phyloP scores from a whole-genome alignment of 2,888 invertebrate genomes.

The Tineola bisselliella region DNA sequence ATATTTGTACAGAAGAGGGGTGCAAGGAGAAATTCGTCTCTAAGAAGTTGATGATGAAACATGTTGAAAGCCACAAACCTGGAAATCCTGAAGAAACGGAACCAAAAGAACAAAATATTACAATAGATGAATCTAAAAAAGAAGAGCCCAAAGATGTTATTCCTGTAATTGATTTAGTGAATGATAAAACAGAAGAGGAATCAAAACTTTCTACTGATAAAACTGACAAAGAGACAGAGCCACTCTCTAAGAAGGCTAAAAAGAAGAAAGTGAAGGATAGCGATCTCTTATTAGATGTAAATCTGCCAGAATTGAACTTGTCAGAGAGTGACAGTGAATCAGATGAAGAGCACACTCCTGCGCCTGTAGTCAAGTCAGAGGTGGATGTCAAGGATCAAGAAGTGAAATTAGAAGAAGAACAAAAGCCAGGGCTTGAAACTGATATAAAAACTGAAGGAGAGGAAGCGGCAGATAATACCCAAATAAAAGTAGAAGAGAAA shows the following conservation, averaged over 20 bases:
- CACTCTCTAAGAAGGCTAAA: conserved; percentile 48
- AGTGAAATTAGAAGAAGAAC: conserved; percentile 21
- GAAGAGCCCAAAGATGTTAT: conserved; percentile 41
- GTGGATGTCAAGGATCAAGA: conserved; percentile 28
- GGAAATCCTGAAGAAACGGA: conserved; percentile 34
- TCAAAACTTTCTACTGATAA: conserved; percentile 28
- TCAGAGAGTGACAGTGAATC: conserved; percentile 86
- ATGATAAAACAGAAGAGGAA: conserved; percentile 42
- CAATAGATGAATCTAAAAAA: conserved; percentile 26
- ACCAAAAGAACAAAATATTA: conserved; percentile 24
- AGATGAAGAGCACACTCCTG: conserved; percentile 31
- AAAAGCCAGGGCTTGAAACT: conserved; percentile 18
- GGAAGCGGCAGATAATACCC: conserved; percentile 17
- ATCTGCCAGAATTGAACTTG: conserved; percentile 83
- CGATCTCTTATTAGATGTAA: conserved; percentile 58
- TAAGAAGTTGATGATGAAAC: conserved; percentile 78
- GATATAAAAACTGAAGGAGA: conserved; percentile 25
- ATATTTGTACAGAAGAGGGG: conserved; percentile 74
- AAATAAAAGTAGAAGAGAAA: conserved; percentile 23
- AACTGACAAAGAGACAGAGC: conserved; percentile 34
- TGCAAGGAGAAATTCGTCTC: conserved; percentile 85
- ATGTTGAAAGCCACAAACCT: conserved; percentile 71
- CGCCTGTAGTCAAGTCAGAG: conserved; percentile 28
- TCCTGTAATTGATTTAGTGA: conserved; percentile 47
- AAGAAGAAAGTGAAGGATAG: conserved; percentile 59